These are phyloP conservation scores for Aeoliscus strigatus DNA, from an alignment of 2,797 vertebrate species.

Conservation along the genomic window DNA sequence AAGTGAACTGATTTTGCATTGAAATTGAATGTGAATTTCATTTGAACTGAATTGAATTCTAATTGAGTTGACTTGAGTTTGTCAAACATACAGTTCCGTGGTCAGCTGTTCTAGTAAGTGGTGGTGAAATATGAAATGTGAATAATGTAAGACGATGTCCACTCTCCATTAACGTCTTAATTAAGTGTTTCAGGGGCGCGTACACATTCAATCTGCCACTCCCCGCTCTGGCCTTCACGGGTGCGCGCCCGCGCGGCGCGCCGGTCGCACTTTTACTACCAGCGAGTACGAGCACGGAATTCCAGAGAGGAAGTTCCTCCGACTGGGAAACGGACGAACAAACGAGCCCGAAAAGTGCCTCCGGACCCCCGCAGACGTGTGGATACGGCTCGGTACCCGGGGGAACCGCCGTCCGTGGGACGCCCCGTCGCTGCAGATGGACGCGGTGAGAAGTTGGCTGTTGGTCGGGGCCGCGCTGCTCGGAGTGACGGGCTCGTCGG, in stretches of 20 bases:
- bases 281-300: constrained; percentile 54
- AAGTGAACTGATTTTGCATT: too few relatives aligned
- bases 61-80: too few relatives aligned
- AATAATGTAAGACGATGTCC: too few relatives aligned
- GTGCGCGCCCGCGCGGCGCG: constrained; percentile 63
- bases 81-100: too few relatives aligned
- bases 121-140: too few relatives aligned
- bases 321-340: constrained; percentile 45
- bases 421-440: constrained; percentile 65
- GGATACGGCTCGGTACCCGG: neutral
- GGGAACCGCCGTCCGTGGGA: neutral
- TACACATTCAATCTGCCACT: constrained; percentile 59
- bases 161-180: too few relatives aligned
- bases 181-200: constrained; percentile 36
- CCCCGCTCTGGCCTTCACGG: constrained; percentile 66
- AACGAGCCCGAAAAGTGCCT: constrained; percentile 11
- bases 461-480: constrained; percentile 69
- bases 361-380: neutral
- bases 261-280: constrained; percentile 55
- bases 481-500: constrained; percentile 60
- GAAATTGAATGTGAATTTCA: too few relatives aligned
- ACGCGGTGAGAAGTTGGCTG: constrained; percentile 74
- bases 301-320: constrained; percentile 67
- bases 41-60: too few relatives aligned
- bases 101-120: too few relatives aligned